Evolutionary conservation across 2,888 invertebrate genomes (phyloP), one percentile per base, ranked within the genome.

Genomic region (Glyphotaelius pellucidus): DNA sequence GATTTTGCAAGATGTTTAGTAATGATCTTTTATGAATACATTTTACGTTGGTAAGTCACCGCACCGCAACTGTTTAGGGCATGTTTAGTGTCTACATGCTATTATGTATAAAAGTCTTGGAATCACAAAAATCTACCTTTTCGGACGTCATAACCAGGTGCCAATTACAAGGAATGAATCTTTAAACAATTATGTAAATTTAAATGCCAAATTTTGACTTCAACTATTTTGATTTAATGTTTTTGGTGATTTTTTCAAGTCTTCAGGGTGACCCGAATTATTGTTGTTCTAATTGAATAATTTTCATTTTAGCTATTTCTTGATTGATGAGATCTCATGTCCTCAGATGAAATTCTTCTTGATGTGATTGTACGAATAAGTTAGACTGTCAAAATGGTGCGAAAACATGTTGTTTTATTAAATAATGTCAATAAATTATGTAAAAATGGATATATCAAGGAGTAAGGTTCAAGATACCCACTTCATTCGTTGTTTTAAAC

Each of bases 301-400:
- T 67, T 67, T 67, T 25, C 67, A n/a, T 67, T 67, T 67, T 4
- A 67, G 1, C 19, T 67, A 9, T n/a, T 67, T 67, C 25, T 67
- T 67, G 25, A n/a, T 67, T 67, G 67, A 25, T 67, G 25, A n/a
- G 19, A 9, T 19, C 19, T 25, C n/a, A 38, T 84, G 32, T 35
- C 38, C 35, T 38, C 19, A n/a, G 38, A 32, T 84, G 87, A 67
- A 31, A 52, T 87, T 87, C 30, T 30, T 47, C 52, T 87, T 67
- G 79, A 80, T 35, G 32, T 89, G 88, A 79, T 89, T 89, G 35
- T 67, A 35, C 79, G 32, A 80, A 79, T 67, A 79, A 35, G 67
- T 89, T 89, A 89, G 88, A 89, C 88, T 89, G 88, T 79, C 32
- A 79, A 79, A 35, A 79, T 89, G 88, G 88, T 89, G 88, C 88